phyloP scores from a whole-genome alignment of 37 sponge, comb jelly and placozoan genomes.

The Eunapius fragilis region DNA sequence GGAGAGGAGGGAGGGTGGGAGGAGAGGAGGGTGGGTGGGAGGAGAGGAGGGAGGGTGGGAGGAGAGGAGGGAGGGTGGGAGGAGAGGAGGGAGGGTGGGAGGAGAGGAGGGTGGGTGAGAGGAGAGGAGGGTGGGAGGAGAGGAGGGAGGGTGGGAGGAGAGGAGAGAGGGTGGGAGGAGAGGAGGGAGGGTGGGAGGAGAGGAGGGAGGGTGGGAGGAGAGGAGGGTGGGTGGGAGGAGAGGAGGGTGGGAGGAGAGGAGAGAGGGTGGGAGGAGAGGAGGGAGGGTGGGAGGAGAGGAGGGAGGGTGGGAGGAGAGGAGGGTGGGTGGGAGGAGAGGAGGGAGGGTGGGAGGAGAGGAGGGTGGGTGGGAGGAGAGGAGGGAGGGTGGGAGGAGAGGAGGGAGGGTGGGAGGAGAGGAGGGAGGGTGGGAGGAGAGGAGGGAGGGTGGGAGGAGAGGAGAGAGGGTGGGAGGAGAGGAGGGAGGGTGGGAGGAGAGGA shows the following conservation, averaged over 20 bases:
- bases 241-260: too few relatives aligned
- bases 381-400: slow-evolving; percentile 2
- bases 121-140: neutral
- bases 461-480: neutral
- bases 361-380: neutral
- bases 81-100: too few relatives aligned
- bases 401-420: slow-evolving; percentile 1
- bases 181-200: neutral
- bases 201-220: neutral
- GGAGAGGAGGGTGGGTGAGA: neutral
- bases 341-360: neutral
- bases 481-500: neutral
- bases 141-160: neutral
- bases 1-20: too few relatives aligned
- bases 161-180: neutral
- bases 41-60: too few relatives aligned
- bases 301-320: slow-evolving; percentile 1
- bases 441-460: slow-evolving; percentile 9
- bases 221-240: neutral
- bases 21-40: too few relatives aligned
- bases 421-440: neutral
- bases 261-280: neutral
- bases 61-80: too few relatives aligned
- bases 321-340: neutral
- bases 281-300: neutral